phyloP scores from a whole-genome alignment of 1,140 invertebrate genomes.

The Cyphomyrmex costatus region DNA sequence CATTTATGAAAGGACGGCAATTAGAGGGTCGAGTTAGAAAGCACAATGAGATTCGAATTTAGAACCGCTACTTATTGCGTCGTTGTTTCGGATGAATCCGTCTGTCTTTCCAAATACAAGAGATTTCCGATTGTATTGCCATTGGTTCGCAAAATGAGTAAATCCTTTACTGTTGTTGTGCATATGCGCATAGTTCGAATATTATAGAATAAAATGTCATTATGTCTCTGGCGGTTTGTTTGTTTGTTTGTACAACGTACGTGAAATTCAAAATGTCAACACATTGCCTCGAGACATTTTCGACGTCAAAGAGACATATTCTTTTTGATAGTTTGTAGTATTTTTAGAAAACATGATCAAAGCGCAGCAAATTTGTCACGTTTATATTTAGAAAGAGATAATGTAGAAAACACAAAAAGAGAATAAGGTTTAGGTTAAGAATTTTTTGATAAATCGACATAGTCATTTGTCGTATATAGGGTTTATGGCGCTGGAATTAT shows the following conservation, averaged over 20 bases:
- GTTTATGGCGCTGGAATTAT: not conserved
- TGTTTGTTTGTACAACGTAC: not conserved
- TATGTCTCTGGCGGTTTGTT: not conserved
- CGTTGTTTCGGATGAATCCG: conserved; percentile 13
- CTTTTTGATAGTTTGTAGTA: not conserved
- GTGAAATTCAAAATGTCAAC: not conserved
- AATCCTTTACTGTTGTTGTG: conserved; percentile 38
- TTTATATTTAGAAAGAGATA: not conserved
- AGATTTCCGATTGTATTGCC: conserved; percentile 42
- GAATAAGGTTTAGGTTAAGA: not conserved
- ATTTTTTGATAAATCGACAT: not conserved
- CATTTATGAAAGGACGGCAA: conserved; percentile 45
- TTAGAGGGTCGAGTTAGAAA: conserved; percentile 52
- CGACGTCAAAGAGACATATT: not conserved
- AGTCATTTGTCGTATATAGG: not conserved
- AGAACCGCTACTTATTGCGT: conserved; percentile 32
- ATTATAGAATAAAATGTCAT: conserved; percentile 1
- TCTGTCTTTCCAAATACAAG: not conserved
- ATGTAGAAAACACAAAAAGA: not conserved
- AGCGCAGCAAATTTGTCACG: not conserved
- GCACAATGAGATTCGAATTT: conserved; percentile 60
- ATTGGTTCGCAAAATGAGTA: not conserved
- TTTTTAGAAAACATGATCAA: not conserved
- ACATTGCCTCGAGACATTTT: not conserved
- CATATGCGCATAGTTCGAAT: conserved; percentile 1